Percentiles rank a stretch among this genome's conserved stretches.
phyloP scores from a whole-genome alignment of 2,888 invertebrate species.

The Lycia hirtaria region DNA sequence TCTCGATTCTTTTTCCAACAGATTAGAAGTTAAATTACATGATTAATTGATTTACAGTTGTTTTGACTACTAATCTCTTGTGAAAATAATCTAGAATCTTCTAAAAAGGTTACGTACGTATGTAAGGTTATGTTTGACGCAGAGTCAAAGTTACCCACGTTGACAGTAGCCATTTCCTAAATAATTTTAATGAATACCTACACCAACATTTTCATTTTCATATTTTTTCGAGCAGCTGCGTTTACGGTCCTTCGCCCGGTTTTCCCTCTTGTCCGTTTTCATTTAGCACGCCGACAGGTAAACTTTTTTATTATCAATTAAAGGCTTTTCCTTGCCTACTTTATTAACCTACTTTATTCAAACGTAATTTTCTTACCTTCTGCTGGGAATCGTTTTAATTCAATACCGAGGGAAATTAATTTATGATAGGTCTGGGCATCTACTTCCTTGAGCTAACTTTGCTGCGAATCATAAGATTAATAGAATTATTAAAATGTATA shows the following conservation, averaged over 20 bases:
- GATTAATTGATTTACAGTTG: too few species aligned
- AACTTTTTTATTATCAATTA: slow-evolving; percentile 14
- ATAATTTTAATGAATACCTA: background rate
- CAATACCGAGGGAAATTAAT: slow-evolving; percentile 2
- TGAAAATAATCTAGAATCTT: too few species aligned
- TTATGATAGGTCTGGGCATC: background rate
- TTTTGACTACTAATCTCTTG: too few species aligned
- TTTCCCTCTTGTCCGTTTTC: slow-evolving; percentile 21
- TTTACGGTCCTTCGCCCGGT: background rate
- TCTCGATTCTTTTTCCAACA: too few species aligned
- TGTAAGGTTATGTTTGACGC: too few species aligned
- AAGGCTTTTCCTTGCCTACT: slow-evolving; percentile 17
- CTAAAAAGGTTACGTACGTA: too few species aligned
- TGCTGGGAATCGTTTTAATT: slow-evolving; percentile 11
- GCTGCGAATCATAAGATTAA: background rate
- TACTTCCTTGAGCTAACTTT: background rate
- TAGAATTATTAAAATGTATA: too few species aligned
- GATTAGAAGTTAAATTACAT: too few species aligned
- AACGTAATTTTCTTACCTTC: slow-evolving; percentile 7
- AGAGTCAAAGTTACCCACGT: too few species aligned
- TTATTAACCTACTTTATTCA: slow-evolving; percentile 12
- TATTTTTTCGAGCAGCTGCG: slow-evolving; percentile 3
- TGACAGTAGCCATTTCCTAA: background rate
- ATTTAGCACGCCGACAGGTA: slow-evolving; percentile 12
- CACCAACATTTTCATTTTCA: background rate